Conservation (phyloP, 92 coral and sea anemone genomes). For the Meandrina meandrites region DNA sequence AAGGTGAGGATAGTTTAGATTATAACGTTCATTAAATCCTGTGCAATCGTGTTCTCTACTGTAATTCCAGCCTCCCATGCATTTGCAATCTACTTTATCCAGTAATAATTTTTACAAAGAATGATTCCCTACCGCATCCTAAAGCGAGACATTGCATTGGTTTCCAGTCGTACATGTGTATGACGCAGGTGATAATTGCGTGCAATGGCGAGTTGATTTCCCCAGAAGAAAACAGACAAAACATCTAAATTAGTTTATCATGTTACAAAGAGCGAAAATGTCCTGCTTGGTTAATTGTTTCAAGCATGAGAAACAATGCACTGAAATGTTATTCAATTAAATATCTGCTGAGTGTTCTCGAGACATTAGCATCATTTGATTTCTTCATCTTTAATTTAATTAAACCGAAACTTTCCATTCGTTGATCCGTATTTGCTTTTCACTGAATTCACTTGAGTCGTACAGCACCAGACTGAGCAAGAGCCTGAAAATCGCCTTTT, state of each 20-base stretch:
- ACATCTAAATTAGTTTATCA: not conserved
- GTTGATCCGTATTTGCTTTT: not conserved
- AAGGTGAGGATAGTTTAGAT: conserved; percentile 12
- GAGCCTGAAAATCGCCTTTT: not conserved
- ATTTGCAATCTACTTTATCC: not conserved
- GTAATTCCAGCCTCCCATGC: not conserved
- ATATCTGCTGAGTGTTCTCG: not conserved
- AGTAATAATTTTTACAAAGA: not conserved
- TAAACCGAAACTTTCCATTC: not conserved
- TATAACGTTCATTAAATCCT: not conserved
- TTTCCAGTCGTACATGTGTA: not conserved
- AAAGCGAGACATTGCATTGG: not conserved
- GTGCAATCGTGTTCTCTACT: not conserved
- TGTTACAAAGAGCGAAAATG: not conserved
- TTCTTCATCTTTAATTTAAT: not conserved
- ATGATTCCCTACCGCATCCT: not conserved
- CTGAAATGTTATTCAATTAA: not conserved
- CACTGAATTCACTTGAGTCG: not conserved
- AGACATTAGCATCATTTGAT: not conserved
- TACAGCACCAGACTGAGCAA: not conserved
- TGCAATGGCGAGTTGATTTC: not conserved
- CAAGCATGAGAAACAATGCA: not conserved
- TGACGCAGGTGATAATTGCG: not conserved
- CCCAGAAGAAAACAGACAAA: not conserved
- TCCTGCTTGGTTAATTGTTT: not conserved